These are phyloP conservation scores for Rousettus leschenaultii DNA, from an alignment of 2,113 vertebrate genomes.

Conservation along the genomic window DNA sequence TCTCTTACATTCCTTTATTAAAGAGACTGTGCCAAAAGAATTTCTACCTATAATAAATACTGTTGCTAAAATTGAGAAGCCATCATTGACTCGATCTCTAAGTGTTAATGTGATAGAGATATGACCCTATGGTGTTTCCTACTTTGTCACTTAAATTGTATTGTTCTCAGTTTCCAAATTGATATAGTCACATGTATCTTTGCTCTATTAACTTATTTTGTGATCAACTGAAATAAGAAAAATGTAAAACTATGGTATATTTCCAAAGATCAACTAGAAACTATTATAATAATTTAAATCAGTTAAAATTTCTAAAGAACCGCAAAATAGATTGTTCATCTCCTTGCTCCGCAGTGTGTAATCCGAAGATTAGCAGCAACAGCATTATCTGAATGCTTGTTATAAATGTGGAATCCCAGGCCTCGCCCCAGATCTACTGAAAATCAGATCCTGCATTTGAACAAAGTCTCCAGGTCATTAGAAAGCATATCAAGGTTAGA, in stretches of 20 bases:
- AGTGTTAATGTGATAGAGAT: not conserved
- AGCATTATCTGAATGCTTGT: not conserved
- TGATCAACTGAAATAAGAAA: not conserved
- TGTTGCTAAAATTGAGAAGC: conserved; percentile 21
- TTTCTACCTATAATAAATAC: not conserved
- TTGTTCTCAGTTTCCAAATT: not conserved
- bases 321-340: not conserved
- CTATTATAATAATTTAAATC: not conserved
- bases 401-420: not conserved
- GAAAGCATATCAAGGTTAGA: not conserved
- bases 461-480: not conserved
- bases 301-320: not conserved
- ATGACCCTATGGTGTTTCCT: not conserved
- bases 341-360: not conserved
- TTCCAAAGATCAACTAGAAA: not conserved
- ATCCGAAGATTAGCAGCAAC: not conserved
- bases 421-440: not conserved
- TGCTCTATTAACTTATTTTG: not conserved
- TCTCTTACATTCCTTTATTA: not conserved
- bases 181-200: not conserved
- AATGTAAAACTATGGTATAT: not conserved
- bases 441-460: not conserved
- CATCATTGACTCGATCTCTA: not conserved
- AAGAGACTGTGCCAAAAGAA: not conserved
- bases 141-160: not conserved